phyloP scores from a whole-genome alignment of 1,140 invertebrate genomes.

The Drosophila equinoxialis region DNA sequence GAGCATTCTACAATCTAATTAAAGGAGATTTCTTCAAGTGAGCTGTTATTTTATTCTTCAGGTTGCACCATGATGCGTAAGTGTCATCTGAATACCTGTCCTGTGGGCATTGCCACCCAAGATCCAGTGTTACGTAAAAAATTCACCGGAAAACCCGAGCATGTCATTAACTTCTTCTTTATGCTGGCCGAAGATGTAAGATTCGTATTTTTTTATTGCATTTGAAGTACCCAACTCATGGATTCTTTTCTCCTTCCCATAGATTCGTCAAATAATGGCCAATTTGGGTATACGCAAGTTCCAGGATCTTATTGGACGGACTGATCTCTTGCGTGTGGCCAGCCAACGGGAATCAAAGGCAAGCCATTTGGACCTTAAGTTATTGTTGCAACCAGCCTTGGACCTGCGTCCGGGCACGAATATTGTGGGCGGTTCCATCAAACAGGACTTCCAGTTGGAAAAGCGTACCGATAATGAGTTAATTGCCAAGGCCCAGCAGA shows the following conservation, averaged over 20 bases:
- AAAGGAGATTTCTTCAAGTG: too few relatives aligned
- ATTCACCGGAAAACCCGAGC: conserved; percentile 98
- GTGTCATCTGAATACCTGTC: conserved; percentile 99
- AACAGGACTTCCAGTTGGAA: conserved; percentile 95
- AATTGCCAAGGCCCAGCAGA: conserved; percentile 89
- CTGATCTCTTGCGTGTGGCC: conserved; percentile 91
- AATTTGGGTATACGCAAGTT: conserved; percentile 94
- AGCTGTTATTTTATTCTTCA: conserved; percentile 32
- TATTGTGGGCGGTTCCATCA: conserved; percentile 94
- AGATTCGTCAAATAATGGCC: conserved; percentile 95
- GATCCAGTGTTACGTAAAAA: conserved; percentile 97
- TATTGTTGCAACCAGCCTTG: conserved; percentile 94
- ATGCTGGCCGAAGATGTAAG: conserved; percentile 97
- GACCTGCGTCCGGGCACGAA: conserved; percentile 94
- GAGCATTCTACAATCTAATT: not conserved
- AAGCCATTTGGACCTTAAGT: conserved; percentile 91
- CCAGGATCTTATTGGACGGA: conserved; percentile 97
- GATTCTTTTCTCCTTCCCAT: not conserved
- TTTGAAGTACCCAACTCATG: not conserved
- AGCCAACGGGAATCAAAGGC: conserved; percentile 90
- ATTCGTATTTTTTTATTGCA: not conserved
- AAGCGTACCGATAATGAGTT: conserved; percentile 94
- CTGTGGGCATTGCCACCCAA: conserved; percentile 99
- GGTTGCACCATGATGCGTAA: conserved; percentile 99
- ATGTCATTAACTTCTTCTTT: conserved; percentile 99